Conservation (phyloP, 2,113 vertebrate genomes). For the Sardina pilchardus region DNA sequence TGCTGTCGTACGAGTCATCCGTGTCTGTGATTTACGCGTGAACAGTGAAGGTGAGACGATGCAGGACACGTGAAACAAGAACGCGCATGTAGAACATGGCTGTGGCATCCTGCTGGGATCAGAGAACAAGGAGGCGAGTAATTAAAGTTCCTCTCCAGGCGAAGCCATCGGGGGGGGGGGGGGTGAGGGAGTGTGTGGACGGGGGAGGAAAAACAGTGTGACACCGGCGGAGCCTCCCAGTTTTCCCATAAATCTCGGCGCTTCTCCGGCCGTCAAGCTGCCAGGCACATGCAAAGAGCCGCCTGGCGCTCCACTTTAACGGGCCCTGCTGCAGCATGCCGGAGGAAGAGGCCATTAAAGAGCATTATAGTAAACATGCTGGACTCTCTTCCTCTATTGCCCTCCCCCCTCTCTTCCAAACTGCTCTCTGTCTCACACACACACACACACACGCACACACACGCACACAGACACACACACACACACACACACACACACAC, state of each 20-base stretch:
- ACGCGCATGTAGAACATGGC: conserved; percentile 52
- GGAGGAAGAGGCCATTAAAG: not conserved
- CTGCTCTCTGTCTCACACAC: not conserved
- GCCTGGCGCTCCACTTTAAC: not conserved
- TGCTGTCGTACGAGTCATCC: not conserved
- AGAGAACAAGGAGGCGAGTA: conserved; percentile 56
- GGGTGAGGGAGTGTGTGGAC: no score
- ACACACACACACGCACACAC: not conserved
- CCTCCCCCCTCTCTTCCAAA: not conserved
- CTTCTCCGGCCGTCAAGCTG: conserved; percentile 22
- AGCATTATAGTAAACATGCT: conserved; percentile 7
- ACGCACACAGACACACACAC: not conserved
- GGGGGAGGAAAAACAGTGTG: conserved; percentile 42
- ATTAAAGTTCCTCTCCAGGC: conserved; percentile 57
- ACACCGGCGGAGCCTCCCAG: conserved; percentile 39
- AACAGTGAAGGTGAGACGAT: conserved; percentile 23
- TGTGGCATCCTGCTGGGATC: conserved; percentile 46
- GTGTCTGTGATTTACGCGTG: not conserved
- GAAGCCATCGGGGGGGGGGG: conserved; percentile 42
- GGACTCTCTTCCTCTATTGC: not conserved
- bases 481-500: not conserved
- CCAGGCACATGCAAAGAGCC: not conserved
- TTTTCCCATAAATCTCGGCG: conserved; percentile 46
- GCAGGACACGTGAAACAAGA: conserved; percentile 61
- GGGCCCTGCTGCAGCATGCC: not conserved